Evolutionary conservation across 2,113 vertebrate genomes (phyloP), one percentile per base, ranked within the genome.

Genomic region (Chaetura pelagica): DNA sequence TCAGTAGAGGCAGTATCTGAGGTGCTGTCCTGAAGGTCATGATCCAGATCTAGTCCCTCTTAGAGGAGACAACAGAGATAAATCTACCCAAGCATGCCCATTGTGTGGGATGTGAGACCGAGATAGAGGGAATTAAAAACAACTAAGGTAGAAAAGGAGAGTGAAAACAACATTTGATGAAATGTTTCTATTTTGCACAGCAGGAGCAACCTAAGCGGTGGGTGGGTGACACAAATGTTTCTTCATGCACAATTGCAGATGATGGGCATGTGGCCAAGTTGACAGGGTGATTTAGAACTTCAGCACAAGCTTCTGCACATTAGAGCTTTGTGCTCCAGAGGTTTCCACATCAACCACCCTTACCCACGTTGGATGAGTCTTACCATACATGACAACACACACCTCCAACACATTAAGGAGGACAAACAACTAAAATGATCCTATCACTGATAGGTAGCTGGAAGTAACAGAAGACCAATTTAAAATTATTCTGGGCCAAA

Each of bases 291-390:
- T 76, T 83, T 49, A 76, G 42, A 66, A 67, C 46, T 85, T 61
- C 64, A 74, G 40, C 49, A 80, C 42, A 73, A 30, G 24, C 15
- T 77, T 72, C 15, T 8, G 30, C 34, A 59, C 4, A 15, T 77
- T 29, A 55, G 19, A 87, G 16, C 7, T 87, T 80, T 63, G 18
- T 40, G 40, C 20, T 79, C 11, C 57, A 82, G 49, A 73, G 19
- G 5, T 76, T 87, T 92, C 35, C 26, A 64, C 21, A 26, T 16
- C 85, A 90, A 1, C 27, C 17, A 42, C n/a, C 35, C 6, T 63
- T 71, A 19, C 10, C 6, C 0, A 0, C 32, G 48, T 48, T 38
- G 23, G 3, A 6, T 2, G 1, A 3, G 7, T 64, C 9, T 78
- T 2, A 2, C 8, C 22, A 15, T 24, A 24, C 0, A 1, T n/a